Evolutionary conservation across 2,113 vertebrate species (phyloP), one percentile per base, ranked within the genome.

Genomic region (Pelecanus crispus): DNA sequence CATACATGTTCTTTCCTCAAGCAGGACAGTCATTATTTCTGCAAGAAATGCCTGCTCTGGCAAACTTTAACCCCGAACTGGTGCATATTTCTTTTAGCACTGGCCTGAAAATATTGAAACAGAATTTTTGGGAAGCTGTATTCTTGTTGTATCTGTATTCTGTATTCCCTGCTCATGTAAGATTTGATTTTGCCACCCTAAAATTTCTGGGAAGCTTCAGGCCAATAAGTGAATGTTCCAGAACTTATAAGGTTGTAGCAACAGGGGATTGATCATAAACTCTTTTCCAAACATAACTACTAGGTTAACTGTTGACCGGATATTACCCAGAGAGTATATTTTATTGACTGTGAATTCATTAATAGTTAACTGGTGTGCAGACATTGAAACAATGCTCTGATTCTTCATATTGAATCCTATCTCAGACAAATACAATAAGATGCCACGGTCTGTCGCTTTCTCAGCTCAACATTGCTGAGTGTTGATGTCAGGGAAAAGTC

Each of bases 351-450:
- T 68, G 89, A 91, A 95, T 94, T 95, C 81, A 92, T 94, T 94
- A 97, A 92, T 95, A 85, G 87, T 91, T 96, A 97, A 95, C 94
- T 92, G 63, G 50, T 91, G 86, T 91, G 58, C 92, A 95, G 92
- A 86, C 89, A 66, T n/a, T 70, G 95, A 94, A 97, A 97, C 95
- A 94, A 96, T 96, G 91, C 4, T 2, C 93, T 80, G 94, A 91
- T 94, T 97, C 89, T 97, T 95, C 84, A 44, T 85, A 55, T 44
- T 92, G 81, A 94, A 66, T 66, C 66, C 70, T 96, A 95, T 94
- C 93, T 96, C 87, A 88, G 89, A 79, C 58, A 92, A 96, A 95
- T 94, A 95, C 95, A 96, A 88, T 94, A 92, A 84, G 95, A 95
- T 89, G 86, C 86, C 83, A 94, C 2, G 78, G 81, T 95, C 96